Conservation (phyloP, 1,140 invertebrate species). For the Propsilocerus akamusi region DNA sequence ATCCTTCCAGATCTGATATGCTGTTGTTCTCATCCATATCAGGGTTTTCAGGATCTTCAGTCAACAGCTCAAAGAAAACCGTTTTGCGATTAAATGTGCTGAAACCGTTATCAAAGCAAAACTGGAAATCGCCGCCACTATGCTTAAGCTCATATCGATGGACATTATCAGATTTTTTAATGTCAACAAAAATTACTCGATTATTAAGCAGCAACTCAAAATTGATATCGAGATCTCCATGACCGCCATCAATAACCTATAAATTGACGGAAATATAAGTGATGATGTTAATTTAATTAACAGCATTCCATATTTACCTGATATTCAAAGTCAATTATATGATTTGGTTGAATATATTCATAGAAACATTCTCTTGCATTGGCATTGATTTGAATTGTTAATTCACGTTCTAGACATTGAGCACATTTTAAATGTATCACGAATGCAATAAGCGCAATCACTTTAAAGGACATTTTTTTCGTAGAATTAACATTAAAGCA, state of each 20-base stretch:
- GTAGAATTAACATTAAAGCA: too few relatives aligned
- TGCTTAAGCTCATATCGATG: constrained; percentile 33
- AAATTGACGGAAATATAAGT: constrained; percentile 8
- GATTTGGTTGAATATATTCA: constrained; percentile 34
- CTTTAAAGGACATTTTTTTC: too few relatives aligned
- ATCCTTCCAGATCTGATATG: constrained; percentile 22
- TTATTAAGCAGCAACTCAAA: constrained; percentile 44
- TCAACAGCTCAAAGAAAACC: constrained; percentile 61
- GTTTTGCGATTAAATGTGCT: constrained; percentile 59
- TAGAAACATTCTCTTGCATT: constrained; percentile 49
- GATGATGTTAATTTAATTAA: constrained; percentile 2
- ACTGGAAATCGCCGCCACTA: constrained; percentile 47
- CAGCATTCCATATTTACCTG: constrained; percentile 30
- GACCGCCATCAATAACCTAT: constrained; percentile 52
- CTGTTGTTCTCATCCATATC: constrained; percentile 31
- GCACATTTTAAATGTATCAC: not conserved
- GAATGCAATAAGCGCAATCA: too few relatives aligned
- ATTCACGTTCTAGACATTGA: constrained; percentile 22
- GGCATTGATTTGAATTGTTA: constrained; percentile 48
- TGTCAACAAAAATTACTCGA: constrained; percentile 40
- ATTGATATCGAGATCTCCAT: constrained; percentile 60
- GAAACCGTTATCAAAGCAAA: constrained; percentile 72
- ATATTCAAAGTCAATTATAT: constrained; percentile 52
- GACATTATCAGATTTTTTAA: constrained; percentile 48
- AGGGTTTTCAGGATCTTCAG: constrained; percentile 28